These are phyloP conservation scores for Phaenicophaeus curvirostris DNA, from an alignment of 2,797 vertebrate genomes.

Conservation along the genomic window DNA sequence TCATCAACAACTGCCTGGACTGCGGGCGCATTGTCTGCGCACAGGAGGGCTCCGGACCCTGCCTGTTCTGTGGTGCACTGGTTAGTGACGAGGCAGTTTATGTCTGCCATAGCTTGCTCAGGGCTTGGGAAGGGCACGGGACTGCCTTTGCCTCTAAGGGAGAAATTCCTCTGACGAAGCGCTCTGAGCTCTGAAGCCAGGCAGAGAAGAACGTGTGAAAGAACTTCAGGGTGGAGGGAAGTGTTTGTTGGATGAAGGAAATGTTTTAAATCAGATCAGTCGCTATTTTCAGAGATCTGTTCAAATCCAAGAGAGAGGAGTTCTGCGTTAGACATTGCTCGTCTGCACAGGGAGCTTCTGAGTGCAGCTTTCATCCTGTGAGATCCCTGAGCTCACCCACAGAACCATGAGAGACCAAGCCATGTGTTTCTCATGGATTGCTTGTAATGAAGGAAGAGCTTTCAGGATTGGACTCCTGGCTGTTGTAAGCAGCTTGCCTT, in stretches of 20 bases:
- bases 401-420: background rate
- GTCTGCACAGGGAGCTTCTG: background rate
- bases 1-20: conserved; percentile 94
- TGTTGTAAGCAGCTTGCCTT: background rate
- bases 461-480: background rate
- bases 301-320: background rate
- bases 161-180: background rate
- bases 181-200: background rate
- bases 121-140: background rate
- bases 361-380: background rate
- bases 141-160: background rate
- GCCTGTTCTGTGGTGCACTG: conserved; percentile 92
- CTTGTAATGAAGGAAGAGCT: background rate
- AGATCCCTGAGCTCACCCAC: background rate
- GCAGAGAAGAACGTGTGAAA: background rate
- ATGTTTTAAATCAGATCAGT: background rate
- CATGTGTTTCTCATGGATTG: background rate
- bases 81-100: conserved; percentile 63
- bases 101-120: background rate
- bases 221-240: background rate
- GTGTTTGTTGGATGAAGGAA: background rate
- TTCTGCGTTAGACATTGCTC: background rate
- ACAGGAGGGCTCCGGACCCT: conserved; percentile 95
- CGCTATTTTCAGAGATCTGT: background rate
- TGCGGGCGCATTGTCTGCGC: conserved; percentile 96